phyloP scores from a whole-genome alignment of 2,113 vertebrate species.

The Protobothrops mucrosquamatus region DNA sequence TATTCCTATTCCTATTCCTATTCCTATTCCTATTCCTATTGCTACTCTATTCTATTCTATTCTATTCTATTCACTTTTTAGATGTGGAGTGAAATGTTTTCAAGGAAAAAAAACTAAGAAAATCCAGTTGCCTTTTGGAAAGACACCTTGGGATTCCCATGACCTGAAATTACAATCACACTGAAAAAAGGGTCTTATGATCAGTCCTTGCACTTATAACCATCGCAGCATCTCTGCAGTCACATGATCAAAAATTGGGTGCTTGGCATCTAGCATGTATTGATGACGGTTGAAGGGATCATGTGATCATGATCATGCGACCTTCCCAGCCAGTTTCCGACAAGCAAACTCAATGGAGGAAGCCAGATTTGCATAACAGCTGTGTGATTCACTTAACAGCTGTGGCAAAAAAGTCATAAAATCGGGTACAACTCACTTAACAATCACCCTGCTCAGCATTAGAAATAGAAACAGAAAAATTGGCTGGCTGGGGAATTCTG shows the following conservation, averaged over 20 bases:
- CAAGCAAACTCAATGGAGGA: not conserved
- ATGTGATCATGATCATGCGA: not conserved
- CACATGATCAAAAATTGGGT: not conserved
- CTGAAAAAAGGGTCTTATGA: not conserved
- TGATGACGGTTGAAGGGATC: not conserved
- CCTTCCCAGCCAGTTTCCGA: not conserved
- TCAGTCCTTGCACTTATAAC: not conserved
- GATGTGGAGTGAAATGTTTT: not conserved
- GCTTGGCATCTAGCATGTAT: not conserved
- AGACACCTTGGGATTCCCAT: not conserved
- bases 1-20: too few species aligned
- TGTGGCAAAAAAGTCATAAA: not conserved
- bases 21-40: too few species aligned
- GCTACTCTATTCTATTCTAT: too few species aligned
- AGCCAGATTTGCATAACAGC: not conserved
- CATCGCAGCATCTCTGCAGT: not conserved
- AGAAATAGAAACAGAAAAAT: not conserved
- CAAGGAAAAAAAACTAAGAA: not conserved
- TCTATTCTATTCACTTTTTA: not conserved
- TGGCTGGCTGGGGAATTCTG: not conserved
- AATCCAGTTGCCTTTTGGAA: not conserved
- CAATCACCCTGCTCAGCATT: not conserved
- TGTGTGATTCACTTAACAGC: not conserved
- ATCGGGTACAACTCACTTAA: not conserved
- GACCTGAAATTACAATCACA: not conserved